Evolutionary conservation across 2,888 invertebrate genomes (phyloP), one percentile per base, ranked within the genome.

Genomic region (Brachyptera risi): DNA sequence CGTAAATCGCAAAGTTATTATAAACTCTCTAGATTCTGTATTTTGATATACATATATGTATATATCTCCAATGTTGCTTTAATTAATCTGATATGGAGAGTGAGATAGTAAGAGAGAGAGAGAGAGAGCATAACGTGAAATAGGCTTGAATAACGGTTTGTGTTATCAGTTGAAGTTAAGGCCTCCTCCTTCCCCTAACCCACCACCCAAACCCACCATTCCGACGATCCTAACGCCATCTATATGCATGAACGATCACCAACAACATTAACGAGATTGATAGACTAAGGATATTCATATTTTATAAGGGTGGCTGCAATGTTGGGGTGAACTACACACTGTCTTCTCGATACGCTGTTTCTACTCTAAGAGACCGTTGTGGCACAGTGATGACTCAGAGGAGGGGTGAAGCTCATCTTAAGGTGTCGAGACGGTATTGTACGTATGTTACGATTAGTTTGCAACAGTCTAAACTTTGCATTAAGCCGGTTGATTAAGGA

Each of bases 1-100:
- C 60, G 62, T 77, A 77, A 77, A 77, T 77, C 76, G 76, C 76
- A 77, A 77, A 77, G 77, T 77, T 77, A 77, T 77, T 76, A 75
- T 75, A 75, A 75, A 75, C 75, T 74, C 47, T 72, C 72, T 71
- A 76, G 76, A 77, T 77, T 74, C 73, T 70, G 72, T 21, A 73
- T 73, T 74, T 72, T 74, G 74, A 77, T 77, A 74, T n/a, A n/a
- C n/a, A n/a, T n/a, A n/a, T n/a, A n/a, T n/a, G n/a, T n/a, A n/a
- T n/a, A n/a, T 75, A 77, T 77, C 74, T 75, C 75, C 75, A 76
- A 77, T 75, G 76, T 75, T 74, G 75, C 75, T 75, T 76, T 76
- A 76, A 77, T 76, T 75, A 75, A 73, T 76, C 75, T 74, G 72
- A 74, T 75, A 75, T 75, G 74, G 74, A 73, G 73, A 73, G 54